Conservation (phyloP, 2,113 vertebrate species). For the Phyllostomus discolor region DNA sequence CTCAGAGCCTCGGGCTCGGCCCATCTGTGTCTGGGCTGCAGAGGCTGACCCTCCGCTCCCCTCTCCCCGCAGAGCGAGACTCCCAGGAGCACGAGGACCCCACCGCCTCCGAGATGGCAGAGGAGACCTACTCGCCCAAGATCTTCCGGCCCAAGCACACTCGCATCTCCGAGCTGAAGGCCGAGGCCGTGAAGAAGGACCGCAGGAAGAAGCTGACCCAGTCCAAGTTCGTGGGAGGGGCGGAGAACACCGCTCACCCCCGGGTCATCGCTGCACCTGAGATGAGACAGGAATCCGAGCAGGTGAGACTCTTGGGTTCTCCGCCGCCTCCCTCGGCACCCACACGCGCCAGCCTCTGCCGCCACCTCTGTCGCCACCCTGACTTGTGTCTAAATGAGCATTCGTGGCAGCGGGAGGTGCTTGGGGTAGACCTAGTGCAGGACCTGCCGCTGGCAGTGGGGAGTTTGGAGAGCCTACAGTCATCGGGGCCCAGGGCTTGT, state of each 20-base stretch:
- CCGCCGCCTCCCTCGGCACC: rapidly evolving
- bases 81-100: conserved; percentile 91
- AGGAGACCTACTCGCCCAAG: conserved; percentile 89
- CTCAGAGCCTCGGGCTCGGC: neutral
- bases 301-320: conserved; percentile 79
- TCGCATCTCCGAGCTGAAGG: conserved; percentile 89
- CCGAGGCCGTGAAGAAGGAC: conserved; percentile 90
- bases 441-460: rapidly evolving
- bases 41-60: neutral
- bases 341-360: rapidly evolving
- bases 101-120: conserved; percentile 87
- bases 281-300: conserved; percentile 94
- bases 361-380: no score
- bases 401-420: neutral
- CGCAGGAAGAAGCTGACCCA: conserved; percentile 88
- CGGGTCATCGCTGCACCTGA: conserved; percentile 78
- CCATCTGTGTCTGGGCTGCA: rapidly evolving
- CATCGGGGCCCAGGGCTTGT: neutral
- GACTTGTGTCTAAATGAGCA: neutral
- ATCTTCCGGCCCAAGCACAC: conserved; percentile 78
- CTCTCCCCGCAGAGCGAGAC: conserved; percentile 84
- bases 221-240: conserved; percentile 84
- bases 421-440: neutral
- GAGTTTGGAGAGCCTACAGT: neutral
- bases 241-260: conserved; percentile 89